Conservation (phyloP, 1,140 invertebrate genomes). For the Melitaea cinxia region DNA sequence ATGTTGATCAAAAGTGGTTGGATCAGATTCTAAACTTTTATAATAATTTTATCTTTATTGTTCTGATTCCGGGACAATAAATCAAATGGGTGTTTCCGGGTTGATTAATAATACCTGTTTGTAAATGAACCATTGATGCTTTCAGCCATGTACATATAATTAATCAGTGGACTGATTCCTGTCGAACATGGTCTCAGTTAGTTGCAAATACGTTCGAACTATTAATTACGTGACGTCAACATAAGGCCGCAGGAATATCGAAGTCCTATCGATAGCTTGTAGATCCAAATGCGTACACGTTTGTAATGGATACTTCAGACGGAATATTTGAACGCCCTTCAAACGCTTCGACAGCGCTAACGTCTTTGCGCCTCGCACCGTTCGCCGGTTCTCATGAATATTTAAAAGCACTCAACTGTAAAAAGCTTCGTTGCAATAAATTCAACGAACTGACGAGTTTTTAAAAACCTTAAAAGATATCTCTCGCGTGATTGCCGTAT, state of each 20-base stretch:
- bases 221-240: not conserved
- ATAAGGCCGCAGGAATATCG: not conserved
- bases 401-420: slow-evolving; percentile 3
- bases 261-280: not conserved
- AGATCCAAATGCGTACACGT: not conserved
- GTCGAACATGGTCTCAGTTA: not conserved
- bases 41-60: too few species aligned
- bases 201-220: not conserved
- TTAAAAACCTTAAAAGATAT: slow-evolving; percentile 10
- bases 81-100: not conserved
- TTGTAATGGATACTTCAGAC: slow-evolving; percentile 6
- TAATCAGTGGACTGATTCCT: not conserved
- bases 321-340: not conserved
- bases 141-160: not conserved
- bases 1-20: too few species aligned
- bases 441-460: slow-evolving; percentile 10
- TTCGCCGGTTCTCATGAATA: not conserved
- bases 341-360: not conserved
- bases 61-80: not conserved
- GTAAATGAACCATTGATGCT: not conserved
- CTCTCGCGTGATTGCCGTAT: not conserved
- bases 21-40: too few species aligned
- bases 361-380: slow-evolving; percentile 3
- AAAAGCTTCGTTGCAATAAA: slow-evolving; percentile 7
- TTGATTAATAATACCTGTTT: not conserved